Percentiles rank a stretch among this genome's conserved stretches.
Evolutionary conservation across 2,888 invertebrate species (phyloP).

Genomic region (Ceramica pisi): DNA sequence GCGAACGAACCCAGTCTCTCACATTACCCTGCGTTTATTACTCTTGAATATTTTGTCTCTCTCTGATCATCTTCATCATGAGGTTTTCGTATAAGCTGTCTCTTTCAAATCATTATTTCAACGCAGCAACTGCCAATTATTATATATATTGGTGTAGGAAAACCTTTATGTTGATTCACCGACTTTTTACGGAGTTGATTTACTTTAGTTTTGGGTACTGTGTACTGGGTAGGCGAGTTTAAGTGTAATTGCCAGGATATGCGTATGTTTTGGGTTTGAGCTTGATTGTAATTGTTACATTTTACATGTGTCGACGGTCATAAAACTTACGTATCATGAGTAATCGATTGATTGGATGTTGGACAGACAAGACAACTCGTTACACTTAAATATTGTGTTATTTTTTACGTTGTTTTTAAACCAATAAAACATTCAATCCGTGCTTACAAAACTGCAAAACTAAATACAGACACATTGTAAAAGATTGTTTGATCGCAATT

Average conservation of each 20-base stretch:
- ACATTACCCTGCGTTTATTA: conserved; percentile 63
- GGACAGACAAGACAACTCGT: too few relatives aligned
- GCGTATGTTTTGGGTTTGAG: neutral
- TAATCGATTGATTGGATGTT: neutral
- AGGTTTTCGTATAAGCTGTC: conserved; percentile 41
- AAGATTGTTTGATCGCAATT: neutral
- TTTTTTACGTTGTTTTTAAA: neutral
- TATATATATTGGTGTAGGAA: conserved; percentile 55
- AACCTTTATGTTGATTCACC: conserved; percentile 54
- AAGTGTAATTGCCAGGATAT: conserved; percentile 4
- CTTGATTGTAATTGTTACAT: conserved; percentile 1
- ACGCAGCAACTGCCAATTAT: conserved; percentile 60
- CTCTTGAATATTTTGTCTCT: conserved; percentile 53
- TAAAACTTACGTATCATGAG: neutral
- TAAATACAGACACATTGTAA: neutral
- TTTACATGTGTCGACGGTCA: neutral
- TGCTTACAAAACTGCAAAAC: neutral
- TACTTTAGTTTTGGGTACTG: conserved; percentile 45
- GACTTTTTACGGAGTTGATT: conserved; percentile 50
- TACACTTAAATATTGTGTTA: neutral
- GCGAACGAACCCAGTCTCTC: conserved; percentile 60
- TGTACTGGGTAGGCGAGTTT: conserved; percentile 27
- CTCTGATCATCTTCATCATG: conserved; percentile 54
- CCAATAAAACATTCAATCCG: too few relatives aligned
- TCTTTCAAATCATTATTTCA: conserved; percentile 55